Base-by-base conservation (phyloP, 2,888 invertebrate species). In the Drosophila paucipuncta region DNA sequence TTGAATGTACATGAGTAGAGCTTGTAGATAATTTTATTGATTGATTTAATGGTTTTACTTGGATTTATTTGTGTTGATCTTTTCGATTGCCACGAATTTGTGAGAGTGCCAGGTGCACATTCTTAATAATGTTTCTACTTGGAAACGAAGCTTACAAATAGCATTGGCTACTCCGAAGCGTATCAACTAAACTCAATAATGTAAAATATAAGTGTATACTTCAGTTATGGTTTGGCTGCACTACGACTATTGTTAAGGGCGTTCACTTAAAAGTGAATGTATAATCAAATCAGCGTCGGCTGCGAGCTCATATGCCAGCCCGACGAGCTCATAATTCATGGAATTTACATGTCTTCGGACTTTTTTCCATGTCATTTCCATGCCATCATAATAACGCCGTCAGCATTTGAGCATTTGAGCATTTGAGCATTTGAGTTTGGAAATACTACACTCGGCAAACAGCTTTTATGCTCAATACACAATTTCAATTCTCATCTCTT, bases 21-120 rank as follows among this genome's bases (percentile, higher is more conserved):
- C 78, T 76, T 37, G 60, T 66, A 63, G 77, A 68, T 76, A 78
- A 78, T 76, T 80, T 76, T 80, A 80, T 78, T 78, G 81, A 78
- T 78, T 78, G 81, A 76, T 66, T 78, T 72, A 78, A 78, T 80
- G 76, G 60, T 64, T 57, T 66, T 63, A 63, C 67, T 66, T 43
- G 60, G 59, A 61, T 80, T 72, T 68, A 47, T 52, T 59, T 61
- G 9, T 54, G 60, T 65, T 68, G 64, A 62, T 67, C 68, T 68
- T 76, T 64, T 67, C n/a, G 61, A 75, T 79, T 80, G 71, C 25
- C n/a, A n/a, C 6, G 59, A 35, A 31, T 43, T 69, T n/a, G 7
- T n/a, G 9, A 16, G 10, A 30, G 28, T 18, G 69, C 33, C 57
- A 69, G 57, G 69, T 68, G 69, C 28, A 54, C 5, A 4, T 49